Percentiles rank a stretch among this genome's conserved stretches.
Evolutionary conservation across 2,888 invertebrate species (phyloP).

Genomic region (Lepidonotus clava): DNA sequence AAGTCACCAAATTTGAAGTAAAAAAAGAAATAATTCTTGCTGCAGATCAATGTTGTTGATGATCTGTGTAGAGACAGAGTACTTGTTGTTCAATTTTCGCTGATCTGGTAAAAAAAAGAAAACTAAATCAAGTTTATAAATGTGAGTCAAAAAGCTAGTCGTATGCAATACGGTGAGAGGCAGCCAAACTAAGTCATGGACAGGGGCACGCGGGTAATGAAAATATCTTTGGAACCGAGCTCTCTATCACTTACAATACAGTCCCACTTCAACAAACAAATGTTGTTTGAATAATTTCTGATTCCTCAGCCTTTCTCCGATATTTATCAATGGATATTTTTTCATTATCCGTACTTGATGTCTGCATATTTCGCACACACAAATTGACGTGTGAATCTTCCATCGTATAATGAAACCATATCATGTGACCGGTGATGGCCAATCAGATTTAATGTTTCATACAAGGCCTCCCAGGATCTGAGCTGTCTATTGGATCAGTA

Average conservation of each 20-base stretch:
- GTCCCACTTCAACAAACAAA: too few species aligned
- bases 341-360: too few species aligned
- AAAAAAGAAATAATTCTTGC: too few species aligned
- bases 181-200: slow-evolving; percentile 12
- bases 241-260: too few species aligned
- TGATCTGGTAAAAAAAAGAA: not conserved
- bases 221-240: too few species aligned
- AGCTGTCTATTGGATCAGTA: not conserved
- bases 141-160: slow-evolving; percentile 1
- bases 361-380: not conserved
- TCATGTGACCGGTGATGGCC: slow-evolving; percentile 31
- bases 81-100: not conserved
- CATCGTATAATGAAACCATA: slow-evolving; percentile 6
- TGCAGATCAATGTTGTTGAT: not conserved
- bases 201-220: too few species aligned
- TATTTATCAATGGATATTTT: too few species aligned
- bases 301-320: too few species aligned
- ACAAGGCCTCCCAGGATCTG: not conserved
- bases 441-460: not conserved
- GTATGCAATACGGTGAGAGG: slow-evolving; percentile 7
- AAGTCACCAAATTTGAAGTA: too few species aligned
- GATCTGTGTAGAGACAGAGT: not conserved
- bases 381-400: not conserved
- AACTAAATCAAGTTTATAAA: not conserved
- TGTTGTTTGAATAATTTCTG: too few species aligned